Evolutionary conservation across 1,140 invertebrate species (phyloP).

Genomic region (Cecropterus lyciades): DNA sequence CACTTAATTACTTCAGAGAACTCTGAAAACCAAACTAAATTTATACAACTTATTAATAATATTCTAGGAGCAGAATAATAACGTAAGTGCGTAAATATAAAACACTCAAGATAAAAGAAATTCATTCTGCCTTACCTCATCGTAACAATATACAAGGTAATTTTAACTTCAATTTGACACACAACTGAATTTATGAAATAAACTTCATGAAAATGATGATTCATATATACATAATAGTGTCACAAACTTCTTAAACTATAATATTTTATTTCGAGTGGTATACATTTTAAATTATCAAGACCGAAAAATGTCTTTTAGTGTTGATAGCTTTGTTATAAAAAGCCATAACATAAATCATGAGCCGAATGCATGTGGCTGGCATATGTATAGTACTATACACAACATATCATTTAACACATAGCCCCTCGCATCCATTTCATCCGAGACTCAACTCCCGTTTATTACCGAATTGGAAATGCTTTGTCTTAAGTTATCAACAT

Average conservation of each 20-base stretch:
- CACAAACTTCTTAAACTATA: slow-evolving; percentile 31
- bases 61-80: slow-evolving; percentile 55
- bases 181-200: slow-evolving; percentile 56
- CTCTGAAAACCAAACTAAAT: slow-evolving; percentile 63
- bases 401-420: slow-evolving; percentile 33
- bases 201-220: slow-evolving; percentile 55
- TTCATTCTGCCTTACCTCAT: slow-evolving; percentile 58
- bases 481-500: slow-evolving; percentile 9
- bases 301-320: slow-evolving; percentile 24
- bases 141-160: slow-evolving; percentile 70
- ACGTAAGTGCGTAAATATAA: slow-evolving; percentile 43
- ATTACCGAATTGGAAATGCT: slow-evolving; percentile 20
- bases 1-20: slow-evolving; percentile 67
- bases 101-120: slow-evolving; percentile 65
- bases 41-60: slow-evolving; percentile 73
- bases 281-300: slow-evolving; percentile 29
- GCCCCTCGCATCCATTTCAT: slow-evolving; percentile 15
- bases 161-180: slow-evolving; percentile 61
- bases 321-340: slow-evolving; percentile 35
- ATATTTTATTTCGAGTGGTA: slow-evolving; percentile 31
- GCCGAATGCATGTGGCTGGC: slow-evolving; percentile 32
- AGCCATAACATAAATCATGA: slow-evolving; percentile 35
- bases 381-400: slow-evolving; percentile 37
- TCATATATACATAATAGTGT: slow-evolving; percentile 78
- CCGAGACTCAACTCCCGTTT: slow-evolving; percentile 21